phyloP scores from a whole-genome alignment of 2,888 invertebrate genomes.

The Julus scanicus region DNA sequence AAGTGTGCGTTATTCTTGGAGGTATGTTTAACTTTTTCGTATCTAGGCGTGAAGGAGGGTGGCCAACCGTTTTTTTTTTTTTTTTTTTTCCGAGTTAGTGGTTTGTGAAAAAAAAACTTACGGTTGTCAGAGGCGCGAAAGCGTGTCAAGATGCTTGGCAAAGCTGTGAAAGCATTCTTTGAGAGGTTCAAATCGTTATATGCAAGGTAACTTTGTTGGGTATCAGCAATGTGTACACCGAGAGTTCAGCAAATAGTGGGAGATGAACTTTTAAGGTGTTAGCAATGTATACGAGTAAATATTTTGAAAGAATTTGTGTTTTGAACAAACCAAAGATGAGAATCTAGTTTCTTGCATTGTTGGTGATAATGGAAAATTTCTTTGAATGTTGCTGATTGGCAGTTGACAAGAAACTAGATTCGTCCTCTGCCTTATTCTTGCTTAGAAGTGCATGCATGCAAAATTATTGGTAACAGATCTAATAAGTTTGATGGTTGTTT shows the following conservation, averaged over 20 bases:
- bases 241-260: not conserved
- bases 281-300: not conserved
- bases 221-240: not conserved
- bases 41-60: not conserved
- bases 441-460: not conserved
- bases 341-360: not conserved
- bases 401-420: not conserved
- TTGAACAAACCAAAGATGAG: not conserved
- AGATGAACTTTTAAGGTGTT: not conserved
- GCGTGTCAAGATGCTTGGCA: slow-evolving; percentile 31
- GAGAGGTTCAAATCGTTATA: not conserved
- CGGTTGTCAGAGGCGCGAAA: not conserved
- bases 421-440: not conserved
- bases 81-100: not conserved
- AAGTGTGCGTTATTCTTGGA: slow-evolving; percentile 28
- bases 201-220: not conserved
- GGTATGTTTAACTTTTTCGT: not conserved
- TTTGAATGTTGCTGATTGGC: not conserved
- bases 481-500: not conserved
- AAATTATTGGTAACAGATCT: not conserved
- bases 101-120: not conserved
- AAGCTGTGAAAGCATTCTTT: not conserved
- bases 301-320: not conserved
- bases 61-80: not conserved
- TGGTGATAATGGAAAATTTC: not conserved